phyloP scores from a whole-genome alignment of 2,797 vertebrate genomes.

The Microcaecilia unicolor region DNA sequence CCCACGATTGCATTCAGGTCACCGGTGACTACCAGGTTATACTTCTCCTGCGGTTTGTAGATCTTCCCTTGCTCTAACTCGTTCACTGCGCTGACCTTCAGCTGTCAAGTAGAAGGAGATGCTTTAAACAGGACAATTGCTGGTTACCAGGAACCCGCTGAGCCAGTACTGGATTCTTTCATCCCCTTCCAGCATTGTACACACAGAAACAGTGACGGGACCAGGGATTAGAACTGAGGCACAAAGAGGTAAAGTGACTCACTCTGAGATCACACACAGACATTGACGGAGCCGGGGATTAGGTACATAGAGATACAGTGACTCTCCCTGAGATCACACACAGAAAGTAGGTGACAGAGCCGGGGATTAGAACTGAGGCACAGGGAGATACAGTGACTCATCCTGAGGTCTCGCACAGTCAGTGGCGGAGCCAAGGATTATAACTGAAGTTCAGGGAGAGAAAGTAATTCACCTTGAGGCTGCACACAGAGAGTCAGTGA shows the following conservation, averaged over 20 bases:
- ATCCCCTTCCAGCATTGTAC: not conserved
- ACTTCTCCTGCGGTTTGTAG: slow-evolving; percentile 33
- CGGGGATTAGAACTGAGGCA: not conserved
- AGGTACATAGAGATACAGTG: too few species aligned
- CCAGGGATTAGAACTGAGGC: too few species aligned
- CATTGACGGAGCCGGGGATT: too few species aligned
- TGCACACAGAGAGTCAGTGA: not conserved
- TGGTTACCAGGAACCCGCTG: not conserved
- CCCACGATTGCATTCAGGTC: slow-evolving; percentile 58
- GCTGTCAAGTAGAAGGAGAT: not conserved
- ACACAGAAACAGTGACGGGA: not conserved
- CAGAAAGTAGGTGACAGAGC: too few species aligned
- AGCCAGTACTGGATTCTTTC: not conserved
- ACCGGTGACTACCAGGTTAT: slow-evolving; percentile 48
- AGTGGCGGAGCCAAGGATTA: not conserved
- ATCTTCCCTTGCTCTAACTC: not conserved
- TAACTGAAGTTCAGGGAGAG: not conserved
- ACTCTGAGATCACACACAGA: too few species aligned
- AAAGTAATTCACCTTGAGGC: not conserved
- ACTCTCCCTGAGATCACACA: not conserved
- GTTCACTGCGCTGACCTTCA: slow-evolving; percentile 3
- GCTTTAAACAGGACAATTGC: not conserved
- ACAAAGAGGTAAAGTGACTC: too few species aligned
- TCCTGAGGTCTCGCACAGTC: not conserved
- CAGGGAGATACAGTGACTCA: not conserved